These are phyloP conservation scores for Apteryx owenii DNA, from an alignment of 2,113 vertebrate species.

Conservation along the genomic window DNA sequence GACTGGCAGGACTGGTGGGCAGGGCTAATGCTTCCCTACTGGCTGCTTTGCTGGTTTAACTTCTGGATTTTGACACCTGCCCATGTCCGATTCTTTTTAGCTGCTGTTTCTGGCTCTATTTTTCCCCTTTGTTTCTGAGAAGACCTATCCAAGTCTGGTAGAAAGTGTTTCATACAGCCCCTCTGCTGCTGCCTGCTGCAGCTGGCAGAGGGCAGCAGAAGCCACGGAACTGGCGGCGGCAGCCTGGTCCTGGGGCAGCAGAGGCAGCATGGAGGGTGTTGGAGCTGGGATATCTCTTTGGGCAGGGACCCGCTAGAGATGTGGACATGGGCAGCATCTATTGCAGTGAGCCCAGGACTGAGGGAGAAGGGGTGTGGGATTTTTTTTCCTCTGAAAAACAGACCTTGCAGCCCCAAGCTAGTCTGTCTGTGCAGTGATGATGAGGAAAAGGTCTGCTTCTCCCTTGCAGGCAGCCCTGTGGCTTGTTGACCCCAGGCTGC, in stretches of 20 bases:
- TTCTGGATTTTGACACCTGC: rapidly evolving
- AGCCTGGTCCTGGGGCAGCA: background rate
- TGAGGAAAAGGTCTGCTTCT: background rate
- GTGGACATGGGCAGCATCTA: rapidly evolving
- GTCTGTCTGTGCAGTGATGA: no score
- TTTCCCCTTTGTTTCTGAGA: background rate
- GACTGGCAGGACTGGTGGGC: rapidly evolving
- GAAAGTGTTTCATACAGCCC: background rate
- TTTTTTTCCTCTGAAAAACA: background rate
- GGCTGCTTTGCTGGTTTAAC: background rate
- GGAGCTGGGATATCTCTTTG: no score
- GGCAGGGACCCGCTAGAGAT: background rate
- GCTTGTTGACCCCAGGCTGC: background rate
- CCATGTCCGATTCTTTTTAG: background rate
- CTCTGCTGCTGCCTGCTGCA: background rate
- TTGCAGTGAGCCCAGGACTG: background rate
- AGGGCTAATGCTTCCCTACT: rapidly evolving
- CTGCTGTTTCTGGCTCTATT: background rate
- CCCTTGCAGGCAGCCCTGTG: no score
- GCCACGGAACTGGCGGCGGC: background rate
- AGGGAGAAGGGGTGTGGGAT: background rate
- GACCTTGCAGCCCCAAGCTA: background rate
- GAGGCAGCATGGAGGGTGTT: no score
- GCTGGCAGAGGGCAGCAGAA: slow-evolving; percentile 64
- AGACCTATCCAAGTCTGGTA: no score